phyloP scores from a whole-genome alignment of 1,140 invertebrate genomes.

The Pachypsylla venusta region DNA sequence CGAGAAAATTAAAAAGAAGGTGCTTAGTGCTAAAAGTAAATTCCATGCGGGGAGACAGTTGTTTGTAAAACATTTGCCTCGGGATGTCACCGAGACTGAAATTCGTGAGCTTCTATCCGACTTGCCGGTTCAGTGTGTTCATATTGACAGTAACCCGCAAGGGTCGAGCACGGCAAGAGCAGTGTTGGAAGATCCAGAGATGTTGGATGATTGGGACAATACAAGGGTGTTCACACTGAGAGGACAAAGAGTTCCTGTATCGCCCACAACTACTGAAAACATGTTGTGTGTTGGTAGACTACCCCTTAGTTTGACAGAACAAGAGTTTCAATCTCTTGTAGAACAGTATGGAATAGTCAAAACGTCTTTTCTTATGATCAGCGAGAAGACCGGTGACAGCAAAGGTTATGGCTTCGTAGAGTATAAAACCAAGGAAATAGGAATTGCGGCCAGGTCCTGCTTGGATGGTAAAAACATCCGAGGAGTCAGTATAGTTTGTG shows the following conservation, averaged over 20 bases:
- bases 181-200: constrained; percentile 29
- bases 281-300: constrained; percentile 40
- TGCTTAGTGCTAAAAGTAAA: constrained; percentile 29
- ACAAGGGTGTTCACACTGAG: constrained; percentile 29
- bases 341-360: constrained; percentile 34
- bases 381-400: constrained; percentile 37
- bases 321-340: constrained; percentile 35
- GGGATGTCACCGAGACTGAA: constrained; percentile 34
- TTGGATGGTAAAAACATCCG: constrained; percentile 35
- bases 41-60: constrained; percentile 33
- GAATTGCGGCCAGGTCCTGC: constrained; percentile 33
- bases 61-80: constrained; percentile 32
- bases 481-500: constrained; percentile 34
- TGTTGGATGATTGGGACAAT: constrained; percentile 31
- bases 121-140: constrained; percentile 29
- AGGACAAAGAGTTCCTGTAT: constrained; percentile 33
- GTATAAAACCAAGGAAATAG: constrained; percentile 36
- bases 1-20: constrained; percentile 27
- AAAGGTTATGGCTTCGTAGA: constrained; percentile 47
- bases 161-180: constrained; percentile 30
- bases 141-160: constrained; percentile 25
- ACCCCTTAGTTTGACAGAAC: constrained; percentile 34
- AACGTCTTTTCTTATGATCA: constrained; percentile 39
- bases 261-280: constrained; percentile 35
- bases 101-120: constrained; percentile 29